Evolutionary conservation across 2,888 invertebrate species (phyloP), one percentile per base, ranked within the genome.

Genomic region (Isotomurus palustris): DNA sequence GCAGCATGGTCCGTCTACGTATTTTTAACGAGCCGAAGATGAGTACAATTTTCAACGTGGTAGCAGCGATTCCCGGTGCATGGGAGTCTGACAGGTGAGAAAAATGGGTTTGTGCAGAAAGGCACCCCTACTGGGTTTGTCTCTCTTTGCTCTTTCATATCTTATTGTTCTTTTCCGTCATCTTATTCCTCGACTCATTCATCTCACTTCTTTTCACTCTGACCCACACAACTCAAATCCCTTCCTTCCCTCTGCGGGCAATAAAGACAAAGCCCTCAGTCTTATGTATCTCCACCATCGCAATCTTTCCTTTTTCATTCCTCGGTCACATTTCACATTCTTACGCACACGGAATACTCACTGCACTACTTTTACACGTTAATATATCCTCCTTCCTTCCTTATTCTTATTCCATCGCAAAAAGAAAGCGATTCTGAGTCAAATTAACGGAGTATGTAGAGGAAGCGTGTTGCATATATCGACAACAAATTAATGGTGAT

Each of bases 81-180:
- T 68, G 64, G 62, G 70, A 70, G 63, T 64, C 64, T 57, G 70
- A 70, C 68, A 70, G 70, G 63, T 61, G 64, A 64, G 64, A 64
- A 61, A 64, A 64, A 63, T 63, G 63, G 52, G 45, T 56, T 54
- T 56, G 22, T 27, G 19, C 51, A 40, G 10, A 17, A 17, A 27
- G 32, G 56, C 21, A 44, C 25, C 58, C 57, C 61, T 53, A 32
- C 51, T 47, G 61, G 40, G 50, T 55, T 51, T 53, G 40, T 53
- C 38, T 50, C 51, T 53, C 19, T 59, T 56, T 48, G 40, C 28
- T 19, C 40, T 41, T 43, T 44, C 43, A 44, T 44, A 19, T 28
- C 24, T 4, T 49, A 19, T 32, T 21, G 17, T n/a, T 50, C 32
- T 35, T 45, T 32, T 50, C 35, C 35, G 19, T 44, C 45, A 35